Conservation (phyloP, 2,888 invertebrate species). For the Empis stercorea region DNA sequence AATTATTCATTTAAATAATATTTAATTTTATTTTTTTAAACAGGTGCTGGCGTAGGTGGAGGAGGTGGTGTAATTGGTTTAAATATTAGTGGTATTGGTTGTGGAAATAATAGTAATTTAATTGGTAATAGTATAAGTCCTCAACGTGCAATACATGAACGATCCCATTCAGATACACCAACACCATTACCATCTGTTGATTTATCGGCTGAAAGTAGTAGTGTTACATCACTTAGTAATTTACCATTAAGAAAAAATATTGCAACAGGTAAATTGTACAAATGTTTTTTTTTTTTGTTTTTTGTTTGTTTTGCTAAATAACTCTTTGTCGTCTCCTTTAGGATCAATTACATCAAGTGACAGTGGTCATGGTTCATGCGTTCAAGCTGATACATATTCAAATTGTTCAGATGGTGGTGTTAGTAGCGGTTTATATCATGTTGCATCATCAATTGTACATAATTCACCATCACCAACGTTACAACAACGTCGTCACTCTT, state of each 20-base stretch:
- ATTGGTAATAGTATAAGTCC: not conserved
- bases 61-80: no score
- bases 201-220: constrained; percentile 87
- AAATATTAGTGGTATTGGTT: not conserved
- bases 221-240: constrained; percentile 85
- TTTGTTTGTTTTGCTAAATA: no score
- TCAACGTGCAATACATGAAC: constrained; percentile 53
- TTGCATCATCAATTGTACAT: constrained; percentile 21
- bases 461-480: constrained; percentile 36
- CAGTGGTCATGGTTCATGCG: constrained; percentile 74
- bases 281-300: constrained; percentile 23
- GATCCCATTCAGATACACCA: constrained; percentile 81
- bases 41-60: no score
- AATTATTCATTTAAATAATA: no score
- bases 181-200: constrained; percentile 75
- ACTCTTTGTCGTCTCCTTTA: no score
- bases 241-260: constrained; percentile 74
- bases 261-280: constrained; percentile 47
- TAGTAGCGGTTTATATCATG: constrained; percentile 20
- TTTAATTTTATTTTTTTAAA: no score
- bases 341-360: constrained; percentile 88
- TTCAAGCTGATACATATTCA: constrained; percentile 36
- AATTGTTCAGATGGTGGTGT: constrained; percentile 18
- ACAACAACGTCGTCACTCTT: constrained; percentile 39
- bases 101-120: not conserved